These are phyloP conservation scores for Sitophilus oryzae DNA, from an alignment of 1,140 invertebrate species.

Conservation along the genomic window DNA sequence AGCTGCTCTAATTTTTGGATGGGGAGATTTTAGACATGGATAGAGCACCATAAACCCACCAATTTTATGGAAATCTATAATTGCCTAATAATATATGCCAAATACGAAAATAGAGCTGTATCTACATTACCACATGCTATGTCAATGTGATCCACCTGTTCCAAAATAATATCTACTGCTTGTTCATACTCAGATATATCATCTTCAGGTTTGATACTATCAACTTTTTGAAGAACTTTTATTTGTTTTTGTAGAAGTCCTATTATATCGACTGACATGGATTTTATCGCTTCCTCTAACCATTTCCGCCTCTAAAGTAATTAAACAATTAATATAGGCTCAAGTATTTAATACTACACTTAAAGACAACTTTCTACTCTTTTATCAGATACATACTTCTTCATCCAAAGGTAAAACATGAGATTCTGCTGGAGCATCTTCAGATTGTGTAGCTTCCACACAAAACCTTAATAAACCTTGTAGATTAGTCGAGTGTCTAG, in stretches of 20 bases:
- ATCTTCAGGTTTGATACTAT: slow-evolving; percentile 47
- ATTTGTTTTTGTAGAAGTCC: slow-evolving; percentile 58
- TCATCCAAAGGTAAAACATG: slow-evolving; percentile 52
- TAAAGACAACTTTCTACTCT: background rate
- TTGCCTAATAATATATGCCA: too few species aligned
- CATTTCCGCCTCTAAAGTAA: slow-evolving; percentile 60
- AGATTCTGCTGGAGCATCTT: slow-evolving; percentile 49
- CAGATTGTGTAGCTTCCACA: slow-evolving; percentile 55
- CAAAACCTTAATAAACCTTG: slow-evolving; percentile 60
- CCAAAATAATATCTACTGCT: slow-evolving; percentile 55
- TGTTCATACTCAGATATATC: slow-evolving; percentile 51
- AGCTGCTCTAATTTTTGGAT: slow-evolving; percentile 54
- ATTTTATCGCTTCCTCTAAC: slow-evolving; percentile 60
- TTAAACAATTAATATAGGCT: too few species aligned
- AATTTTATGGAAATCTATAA: slow-evolving; percentile 73
- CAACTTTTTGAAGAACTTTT: slow-evolving; percentile 49
- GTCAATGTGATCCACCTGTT: slow-evolving; percentile 65
- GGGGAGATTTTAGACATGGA: slow-evolving; percentile 56
- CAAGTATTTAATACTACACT: slow-evolving; percentile 18
- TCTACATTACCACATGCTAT: slow-evolving; percentile 60
- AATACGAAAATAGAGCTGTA: too few species aligned
- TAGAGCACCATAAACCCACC: slow-evolving; percentile 67
- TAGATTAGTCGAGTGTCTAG: slow-evolving; percentile 38
- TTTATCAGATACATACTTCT: slow-evolving; percentile 45
- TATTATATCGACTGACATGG: slow-evolving; percentile 59